Conservation (phyloP, 2,113 vertebrate genomes). For the Psittacara wagleri region DNA sequence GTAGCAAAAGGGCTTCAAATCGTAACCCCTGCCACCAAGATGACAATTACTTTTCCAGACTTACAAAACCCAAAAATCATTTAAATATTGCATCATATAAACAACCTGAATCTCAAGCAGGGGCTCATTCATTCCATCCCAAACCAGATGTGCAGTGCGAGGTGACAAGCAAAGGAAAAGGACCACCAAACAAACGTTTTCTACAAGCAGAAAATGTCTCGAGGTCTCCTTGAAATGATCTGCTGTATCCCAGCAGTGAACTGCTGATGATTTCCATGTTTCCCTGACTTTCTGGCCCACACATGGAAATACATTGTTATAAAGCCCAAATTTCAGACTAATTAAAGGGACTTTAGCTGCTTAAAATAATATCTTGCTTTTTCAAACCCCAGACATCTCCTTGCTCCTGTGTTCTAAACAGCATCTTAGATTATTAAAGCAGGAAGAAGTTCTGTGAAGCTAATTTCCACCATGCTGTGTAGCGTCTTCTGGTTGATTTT, state of each 20-base stretch:
- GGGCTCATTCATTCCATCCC: conserved; percentile 5
- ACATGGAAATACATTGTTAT: background rate
- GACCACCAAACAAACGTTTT: conserved; percentile 22
- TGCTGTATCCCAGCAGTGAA: background rate
- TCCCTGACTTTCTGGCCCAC: background rate
- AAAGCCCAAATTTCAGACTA: conserved; percentile 43
- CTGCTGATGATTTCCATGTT: background rate
- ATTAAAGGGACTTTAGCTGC: conserved; percentile 52
- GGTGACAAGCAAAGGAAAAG: background rate
- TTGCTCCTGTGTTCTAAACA: background rate
- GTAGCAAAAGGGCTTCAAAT: background rate
- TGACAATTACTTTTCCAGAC: background rate
- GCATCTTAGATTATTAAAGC: conserved; percentile 1
- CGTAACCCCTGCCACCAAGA: background rate
- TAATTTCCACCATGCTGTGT: background rate
- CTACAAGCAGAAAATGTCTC: background rate
- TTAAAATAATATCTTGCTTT: background rate
- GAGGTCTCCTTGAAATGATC: background rate
- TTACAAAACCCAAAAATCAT: conserved; percentile 1
- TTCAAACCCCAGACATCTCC: background rate
- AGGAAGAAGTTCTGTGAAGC: background rate
- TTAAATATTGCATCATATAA: conserved; percentile 33
- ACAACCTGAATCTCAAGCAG: background rate
- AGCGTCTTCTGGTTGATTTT: conserved; percentile 16
- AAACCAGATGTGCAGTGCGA: background rate